Percentiles rank a stretch among this genome's conserved stretches.
These are phyloP conservation scores for Elaphurus davidianus DNA, from an alignment of 2,113 vertebrate species.

Conservation along the genomic window DNA sequence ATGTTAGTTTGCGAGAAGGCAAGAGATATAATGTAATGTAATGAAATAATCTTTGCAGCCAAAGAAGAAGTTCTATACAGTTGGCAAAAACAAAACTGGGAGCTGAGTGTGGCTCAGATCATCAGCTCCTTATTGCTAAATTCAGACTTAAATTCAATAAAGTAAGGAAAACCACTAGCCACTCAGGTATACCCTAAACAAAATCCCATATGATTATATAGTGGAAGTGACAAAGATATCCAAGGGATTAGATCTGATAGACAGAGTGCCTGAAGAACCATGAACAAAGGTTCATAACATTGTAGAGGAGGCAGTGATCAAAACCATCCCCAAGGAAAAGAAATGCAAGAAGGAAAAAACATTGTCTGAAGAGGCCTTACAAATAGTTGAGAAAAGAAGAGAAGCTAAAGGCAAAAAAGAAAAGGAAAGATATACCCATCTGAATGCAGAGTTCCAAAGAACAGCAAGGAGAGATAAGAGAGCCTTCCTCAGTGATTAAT, in stretches of 20 bases:
- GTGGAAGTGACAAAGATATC: background rate
- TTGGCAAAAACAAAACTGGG: background rate
- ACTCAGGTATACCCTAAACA: background rate
- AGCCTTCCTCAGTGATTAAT: background rate
- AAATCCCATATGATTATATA: background rate
- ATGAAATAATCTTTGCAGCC: background rate
- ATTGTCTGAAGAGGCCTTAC: background rate
- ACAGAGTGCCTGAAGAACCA: background rate
- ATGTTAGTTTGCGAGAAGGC: background rate
- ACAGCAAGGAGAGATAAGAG: background rate
- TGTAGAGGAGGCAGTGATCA: background rate
- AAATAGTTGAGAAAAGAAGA: background rate
- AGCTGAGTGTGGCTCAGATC: background rate
- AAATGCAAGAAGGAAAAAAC: background rate
- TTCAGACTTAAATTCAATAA: background rate
- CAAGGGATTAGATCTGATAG: background rate
- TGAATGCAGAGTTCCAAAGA: background rate
- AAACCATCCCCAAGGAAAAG: background rate
- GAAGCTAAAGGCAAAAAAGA: background rate
- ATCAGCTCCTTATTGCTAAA: background rate
- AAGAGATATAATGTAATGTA: background rate
- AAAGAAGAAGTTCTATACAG: background rate
- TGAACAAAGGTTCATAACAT: fast-evolving
- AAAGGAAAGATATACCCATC: background rate
- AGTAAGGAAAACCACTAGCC: background rate